Percentiles rank a stretch among this genome's conserved stretches.
phyloP scores from a whole-genome alignment of 1,140 invertebrate genomes.

The Delia radicum region DNA sequence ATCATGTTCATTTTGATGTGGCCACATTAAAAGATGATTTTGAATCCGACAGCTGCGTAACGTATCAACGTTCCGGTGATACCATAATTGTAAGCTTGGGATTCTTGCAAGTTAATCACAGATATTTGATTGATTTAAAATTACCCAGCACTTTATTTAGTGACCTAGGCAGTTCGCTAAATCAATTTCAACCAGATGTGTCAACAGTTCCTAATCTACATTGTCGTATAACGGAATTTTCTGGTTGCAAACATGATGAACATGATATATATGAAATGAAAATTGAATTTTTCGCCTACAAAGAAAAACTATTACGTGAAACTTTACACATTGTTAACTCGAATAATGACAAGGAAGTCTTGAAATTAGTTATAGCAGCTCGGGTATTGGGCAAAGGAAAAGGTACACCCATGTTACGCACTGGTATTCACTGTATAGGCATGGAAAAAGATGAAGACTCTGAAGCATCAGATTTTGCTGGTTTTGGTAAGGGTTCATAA shows the following conservation, averaged over 20 bases:
- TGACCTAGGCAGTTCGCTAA: conserved; percentile 30
- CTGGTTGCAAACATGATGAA: conserved; percentile 45
- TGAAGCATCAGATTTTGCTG: conserved; percentile 36
- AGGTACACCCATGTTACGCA: conserved; percentile 59
- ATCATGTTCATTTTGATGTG: conserved; percentile 55
- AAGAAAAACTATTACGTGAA: conserved; percentile 59
- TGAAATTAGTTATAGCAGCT: conserved; percentile 52
- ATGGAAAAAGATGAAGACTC: conserved; percentile 56
- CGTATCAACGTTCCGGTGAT: conserved; percentile 48
- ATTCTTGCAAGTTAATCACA: conserved; percentile 55
- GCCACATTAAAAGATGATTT: conserved; percentile 46
- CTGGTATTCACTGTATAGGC: conserved; percentile 59
- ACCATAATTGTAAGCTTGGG: conserved; percentile 53
- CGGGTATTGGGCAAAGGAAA: conserved; percentile 59
- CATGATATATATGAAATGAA: conserved; percentile 56
- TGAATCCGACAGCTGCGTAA: conserved; percentile 50
- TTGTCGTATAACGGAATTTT: conserved; percentile 47
- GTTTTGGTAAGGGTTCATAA: conserved; percentile 27
- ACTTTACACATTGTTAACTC: conserved; percentile 56
- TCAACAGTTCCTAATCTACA: conserved; percentile 50
- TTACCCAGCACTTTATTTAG: conserved; percentile 44
- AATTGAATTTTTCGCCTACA: conserved; percentile 59
- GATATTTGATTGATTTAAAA: conserved; percentile 53
- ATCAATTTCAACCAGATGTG: conserved; percentile 43
- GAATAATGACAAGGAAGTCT: conserved; percentile 44